These are phyloP conservation scores for Puntigrus tetrazona DNA, from an alignment of 2,113 vertebrate genomes.

Conservation along the genomic window DNA sequence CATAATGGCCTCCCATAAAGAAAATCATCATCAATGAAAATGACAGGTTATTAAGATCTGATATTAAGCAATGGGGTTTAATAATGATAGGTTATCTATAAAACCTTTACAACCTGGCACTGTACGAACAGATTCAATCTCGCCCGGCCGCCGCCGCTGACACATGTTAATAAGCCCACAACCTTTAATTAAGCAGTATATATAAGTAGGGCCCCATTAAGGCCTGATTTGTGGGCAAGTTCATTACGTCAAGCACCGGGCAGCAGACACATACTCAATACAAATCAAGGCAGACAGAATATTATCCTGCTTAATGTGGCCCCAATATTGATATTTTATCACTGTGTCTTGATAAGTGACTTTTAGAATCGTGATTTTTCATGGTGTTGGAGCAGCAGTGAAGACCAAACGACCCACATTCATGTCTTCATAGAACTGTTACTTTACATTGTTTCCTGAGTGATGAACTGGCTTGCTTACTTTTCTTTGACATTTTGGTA, in stretches of 20 bases:
- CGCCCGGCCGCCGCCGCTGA: constrained; percentile 82
- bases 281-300: constrained; percentile 92
- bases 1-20: constrained; percentile 76
- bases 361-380: constrained; percentile 80
- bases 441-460: constrained; percentile 76
- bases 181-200: constrained; percentile 99
- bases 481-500: background rate
- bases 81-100: constrained; percentile 93
- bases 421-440: constrained; percentile 74
- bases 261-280: constrained; percentile 96
- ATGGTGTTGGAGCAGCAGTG: constrained; percentile 72
- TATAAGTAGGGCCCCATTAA: constrained; percentile 99
- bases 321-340: constrained; percentile 90
- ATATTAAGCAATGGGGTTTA: constrained; percentile 80
- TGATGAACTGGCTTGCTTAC: constrained; percentile 51
- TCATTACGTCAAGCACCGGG: constrained; percentile 91
- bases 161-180: constrained; percentile 99
- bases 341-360: constrained; percentile 79
- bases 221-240: constrained; percentile 97
- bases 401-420: constrained; percentile 72
- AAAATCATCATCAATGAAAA: constrained; percentile 83
- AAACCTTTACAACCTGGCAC: constrained; percentile 94
- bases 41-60: constrained; percentile 89
- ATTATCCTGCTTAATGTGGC: constrained; percentile 91
- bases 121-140: constrained; percentile 83